These are phyloP conservation scores for Cyphomyrmex costatus DNA, from an alignment of 1,140 invertebrate species.

Conservation along the genomic window DNA sequence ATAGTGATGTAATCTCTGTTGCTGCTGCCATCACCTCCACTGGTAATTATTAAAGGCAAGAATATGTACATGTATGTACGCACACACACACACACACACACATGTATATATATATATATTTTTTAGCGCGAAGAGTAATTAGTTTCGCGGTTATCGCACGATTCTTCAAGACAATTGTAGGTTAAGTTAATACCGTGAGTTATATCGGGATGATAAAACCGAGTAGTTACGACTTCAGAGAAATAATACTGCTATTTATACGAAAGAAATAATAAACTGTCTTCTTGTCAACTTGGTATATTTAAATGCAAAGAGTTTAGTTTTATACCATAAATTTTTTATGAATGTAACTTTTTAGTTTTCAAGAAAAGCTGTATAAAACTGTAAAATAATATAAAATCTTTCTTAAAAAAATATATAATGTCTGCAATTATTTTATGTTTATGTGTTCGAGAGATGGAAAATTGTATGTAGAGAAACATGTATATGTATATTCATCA, in stretches of 20 bases:
- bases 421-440: neutral
- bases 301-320: neutral
- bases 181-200: conserved; percentile 12
- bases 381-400: neutral
- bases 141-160: neutral
- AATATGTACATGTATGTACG: neutral
- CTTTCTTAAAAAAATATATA: neutral
- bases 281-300: neutral
- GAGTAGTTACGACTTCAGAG: conserved; percentile 9
- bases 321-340: neutral
- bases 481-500: neutral
- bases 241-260: neutral
- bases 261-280: neutral
- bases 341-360: neutral
- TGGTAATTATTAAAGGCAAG: conserved; percentile 12
- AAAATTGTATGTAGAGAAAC: neutral
- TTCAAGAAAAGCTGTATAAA: neutral
- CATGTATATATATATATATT: neutral
- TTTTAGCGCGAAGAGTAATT: conserved; percentile 20
- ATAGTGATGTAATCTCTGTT: conserved; percentile 51
- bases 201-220: conserved; percentile 38
- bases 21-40: neutral
- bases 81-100: too few relatives aligned
- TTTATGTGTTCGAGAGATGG: neutral
- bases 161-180: neutral